A percentile compares a stretch with the other conserved stretches of the same genome.
phyloP scores from a whole-genome alignment of 2,797 vertebrate genomes.

The Zalophus californianus region DNA sequence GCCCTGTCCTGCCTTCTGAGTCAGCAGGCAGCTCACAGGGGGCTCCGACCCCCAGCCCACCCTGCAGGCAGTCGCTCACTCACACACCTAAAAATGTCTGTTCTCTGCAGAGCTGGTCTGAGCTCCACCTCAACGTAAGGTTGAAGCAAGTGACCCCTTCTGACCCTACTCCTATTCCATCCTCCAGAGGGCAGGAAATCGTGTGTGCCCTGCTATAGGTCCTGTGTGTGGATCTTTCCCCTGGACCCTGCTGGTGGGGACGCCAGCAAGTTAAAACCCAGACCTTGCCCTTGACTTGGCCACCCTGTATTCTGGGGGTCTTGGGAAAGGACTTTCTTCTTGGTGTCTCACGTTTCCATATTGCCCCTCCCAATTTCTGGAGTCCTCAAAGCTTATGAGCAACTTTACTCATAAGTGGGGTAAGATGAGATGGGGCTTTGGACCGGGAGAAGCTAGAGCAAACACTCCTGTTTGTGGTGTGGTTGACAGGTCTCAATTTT shows the following conservation, averaged over 20 bases:
- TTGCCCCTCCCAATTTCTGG: neutral
- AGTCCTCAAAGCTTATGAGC: neutral
- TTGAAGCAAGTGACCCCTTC: accelerated
- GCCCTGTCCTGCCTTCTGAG: accelerated
- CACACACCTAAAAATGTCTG: accelerated
- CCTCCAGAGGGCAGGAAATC: neutral
- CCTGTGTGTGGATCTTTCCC: neutral
- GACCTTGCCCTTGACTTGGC: neutral
- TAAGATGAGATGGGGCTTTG: neutral
- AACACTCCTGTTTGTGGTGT: neutral
- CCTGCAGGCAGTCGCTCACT: accelerated
- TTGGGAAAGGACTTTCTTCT: neutral
- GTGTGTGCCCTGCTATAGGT: accelerated
- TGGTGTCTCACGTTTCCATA: neutral
- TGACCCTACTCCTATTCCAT: too few relatives aligned
- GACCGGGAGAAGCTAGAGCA: accelerated
- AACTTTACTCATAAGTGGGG: neutral
- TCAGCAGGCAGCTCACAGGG: neutral
- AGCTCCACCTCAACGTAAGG: neutral
- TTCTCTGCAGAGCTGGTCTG: neutral
- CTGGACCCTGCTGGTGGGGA: accelerated
- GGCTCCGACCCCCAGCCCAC: accelerated
- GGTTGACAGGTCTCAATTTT: neutral
- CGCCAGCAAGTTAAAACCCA: neutral
- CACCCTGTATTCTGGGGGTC: neutral